Percentiles rank a stretch among this genome's conserved stretches.
Conservation (phyloP, 2,113 vertebrate species). For the Chloropsis cyanopogon region DNA sequence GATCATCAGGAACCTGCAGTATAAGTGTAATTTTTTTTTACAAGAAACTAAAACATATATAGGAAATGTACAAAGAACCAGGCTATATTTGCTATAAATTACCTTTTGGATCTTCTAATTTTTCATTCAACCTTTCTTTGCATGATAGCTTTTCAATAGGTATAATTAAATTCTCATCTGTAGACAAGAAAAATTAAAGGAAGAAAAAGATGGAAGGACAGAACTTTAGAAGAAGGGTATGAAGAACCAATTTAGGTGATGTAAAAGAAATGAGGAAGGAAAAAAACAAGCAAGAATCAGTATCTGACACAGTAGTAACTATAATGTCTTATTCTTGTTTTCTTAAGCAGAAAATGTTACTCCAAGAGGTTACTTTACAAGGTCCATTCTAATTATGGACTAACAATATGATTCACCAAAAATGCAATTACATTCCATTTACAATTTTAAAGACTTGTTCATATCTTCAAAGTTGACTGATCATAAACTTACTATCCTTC, state of each 20-base stretch:
- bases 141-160: slow-evolving; percentile 79
- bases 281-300: neutral
- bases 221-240: neutral
- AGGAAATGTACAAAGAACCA: neutral
- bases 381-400: neutral
- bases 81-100: slow-evolving; percentile 39
- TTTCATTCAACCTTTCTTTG: slow-evolving; percentile 82
- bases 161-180: slow-evolving; percentile 82
- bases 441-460: neutral
- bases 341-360: neutral
- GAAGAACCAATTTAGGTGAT: neutral
- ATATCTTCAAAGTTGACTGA: neutral
- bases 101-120: slow-evolving; percentile 85
- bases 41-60: neutral
- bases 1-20: neutral
- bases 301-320: neutral
- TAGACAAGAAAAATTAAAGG: slow-evolving; percentile 42
- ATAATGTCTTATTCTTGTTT: neutral
- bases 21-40: neutral
- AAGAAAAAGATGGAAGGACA: slow-evolving; percentile 45
- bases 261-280: neutral
- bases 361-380: neutral
- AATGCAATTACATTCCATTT: neutral
- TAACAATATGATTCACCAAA: neutral
- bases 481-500: neutral